Conservation (phyloP, 2,888 invertebrate genomes). For the Amphiduros pacificus region DNA sequence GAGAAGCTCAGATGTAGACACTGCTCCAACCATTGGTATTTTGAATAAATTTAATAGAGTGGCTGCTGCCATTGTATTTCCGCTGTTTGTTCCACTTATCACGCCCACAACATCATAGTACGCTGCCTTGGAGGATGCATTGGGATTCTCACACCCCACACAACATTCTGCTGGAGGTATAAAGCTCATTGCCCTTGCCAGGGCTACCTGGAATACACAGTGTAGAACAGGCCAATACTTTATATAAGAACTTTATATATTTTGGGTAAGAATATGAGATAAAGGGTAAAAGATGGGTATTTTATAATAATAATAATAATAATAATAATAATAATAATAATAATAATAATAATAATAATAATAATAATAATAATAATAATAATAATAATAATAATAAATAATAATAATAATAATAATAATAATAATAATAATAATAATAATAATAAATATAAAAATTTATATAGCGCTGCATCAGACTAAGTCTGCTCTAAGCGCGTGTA, state of each 20-base stretch:
- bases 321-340: no score
- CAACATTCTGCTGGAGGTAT: conserved; percentile 9
- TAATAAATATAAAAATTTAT: no score
- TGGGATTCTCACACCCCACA: background rate
- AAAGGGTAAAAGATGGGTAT: no score
- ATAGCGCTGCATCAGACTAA: no score
- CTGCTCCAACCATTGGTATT: conserved; percentile 22
- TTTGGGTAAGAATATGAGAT: background rate
- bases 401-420: no score
- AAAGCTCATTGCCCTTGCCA: conserved; percentile 13
- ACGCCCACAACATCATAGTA: conserved; percentile 18
- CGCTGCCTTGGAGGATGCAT: background rate
- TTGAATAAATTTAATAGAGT: conserved; percentile 16
- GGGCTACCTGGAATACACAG: conserved; percentile 4
- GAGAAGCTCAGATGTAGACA: conserved; percentile 19
- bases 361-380: no score
- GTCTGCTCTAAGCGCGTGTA: no score
- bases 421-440: no score
- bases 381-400: no score
- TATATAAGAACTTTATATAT: background rate
- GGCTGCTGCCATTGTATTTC: conserved; percentile 18
- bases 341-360: no score
- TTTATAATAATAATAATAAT: no score
- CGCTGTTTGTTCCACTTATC: conserved; percentile 21
- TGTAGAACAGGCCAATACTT: background rate